Percentiles rank a stretch among this genome's conserved stretches.
phyloP scores from a whole-genome alignment of 2,113 vertebrate genomes.

The Camelus dromedarius region DNA sequence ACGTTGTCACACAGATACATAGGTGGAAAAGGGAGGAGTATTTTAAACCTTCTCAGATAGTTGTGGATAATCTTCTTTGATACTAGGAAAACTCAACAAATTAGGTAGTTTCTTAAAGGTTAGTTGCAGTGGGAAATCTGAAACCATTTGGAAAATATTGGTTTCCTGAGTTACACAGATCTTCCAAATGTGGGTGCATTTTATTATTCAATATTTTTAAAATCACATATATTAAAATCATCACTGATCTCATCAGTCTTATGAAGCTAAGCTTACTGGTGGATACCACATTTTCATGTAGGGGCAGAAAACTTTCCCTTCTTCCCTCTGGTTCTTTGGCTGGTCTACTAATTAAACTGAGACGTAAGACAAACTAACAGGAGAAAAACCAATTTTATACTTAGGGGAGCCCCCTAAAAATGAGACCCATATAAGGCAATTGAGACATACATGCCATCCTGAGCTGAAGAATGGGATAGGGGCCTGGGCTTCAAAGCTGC shows the following conservation, averaged over 20 bases:
- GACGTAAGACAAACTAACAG: not conserved
- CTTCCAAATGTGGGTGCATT: not conserved
- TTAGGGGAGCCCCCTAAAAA: not conserved
- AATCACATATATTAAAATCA: not conserved
- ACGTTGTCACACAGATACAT: not conserved
- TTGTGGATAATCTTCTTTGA: not conserved
- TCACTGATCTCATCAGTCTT: not conserved
- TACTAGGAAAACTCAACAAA: conserved; percentile 23
- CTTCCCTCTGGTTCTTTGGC: not conserved
- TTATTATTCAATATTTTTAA: not conserved
- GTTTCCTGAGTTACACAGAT: not conserved
- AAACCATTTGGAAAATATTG: conserved; percentile 40
- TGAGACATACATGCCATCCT: not conserved
- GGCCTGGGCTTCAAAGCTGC: not conserved
- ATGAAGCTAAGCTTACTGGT: not conserved
- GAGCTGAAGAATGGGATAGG: not conserved
- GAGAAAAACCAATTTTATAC: not conserved
- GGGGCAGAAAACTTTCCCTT: not conserved
- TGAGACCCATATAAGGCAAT: not conserved
- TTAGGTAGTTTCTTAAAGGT: not conserved
- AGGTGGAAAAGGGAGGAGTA: not conserved
- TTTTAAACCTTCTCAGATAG: not conserved
- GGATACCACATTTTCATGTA: not conserved
- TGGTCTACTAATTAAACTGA: not conserved
- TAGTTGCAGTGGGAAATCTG: not conserved